phyloP scores from a whole-genome alignment of 2,888 invertebrate genomes.

The Sthenelais limicola region DNA sequence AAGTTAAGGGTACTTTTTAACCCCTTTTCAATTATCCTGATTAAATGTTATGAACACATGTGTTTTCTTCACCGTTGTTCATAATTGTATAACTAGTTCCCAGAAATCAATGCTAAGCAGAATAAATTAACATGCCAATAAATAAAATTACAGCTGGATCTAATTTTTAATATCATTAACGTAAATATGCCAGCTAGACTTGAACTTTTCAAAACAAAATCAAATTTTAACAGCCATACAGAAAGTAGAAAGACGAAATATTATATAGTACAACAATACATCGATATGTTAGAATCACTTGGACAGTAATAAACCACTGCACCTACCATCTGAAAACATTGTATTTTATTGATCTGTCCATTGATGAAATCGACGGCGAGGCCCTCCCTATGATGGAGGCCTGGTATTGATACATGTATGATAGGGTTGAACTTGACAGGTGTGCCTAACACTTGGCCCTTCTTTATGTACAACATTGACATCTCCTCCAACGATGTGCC shows the following conservation, averaged over 20 bases:
- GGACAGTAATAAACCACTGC: not conserved
- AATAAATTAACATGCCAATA: no score
- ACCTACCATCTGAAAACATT: slow-evolving; percentile 49
- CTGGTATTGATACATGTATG: slow-evolving; percentile 55
- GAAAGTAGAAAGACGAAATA: not conserved
- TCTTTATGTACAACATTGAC: slow-evolving; percentile 61
- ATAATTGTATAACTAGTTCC: no score
- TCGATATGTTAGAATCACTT: not conserved
- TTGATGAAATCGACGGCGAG: slow-evolving; percentile 20
- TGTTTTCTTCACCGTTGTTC: no score
- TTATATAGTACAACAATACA: not conserved
- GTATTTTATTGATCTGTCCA: slow-evolving; percentile 39
- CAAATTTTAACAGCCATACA: no score
- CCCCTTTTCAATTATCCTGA: no score
- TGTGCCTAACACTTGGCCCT: slow-evolving; percentile 62
- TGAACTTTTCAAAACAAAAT: no score
- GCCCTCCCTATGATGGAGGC: slow-evolving; percentile 43
- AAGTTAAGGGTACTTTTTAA: no score
- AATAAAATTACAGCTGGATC: no score
- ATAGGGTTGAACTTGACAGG: slow-evolving; percentile 66
- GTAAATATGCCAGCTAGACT: no score
- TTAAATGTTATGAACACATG: no score
- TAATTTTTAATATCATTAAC: no score
- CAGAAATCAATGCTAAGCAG: no score
- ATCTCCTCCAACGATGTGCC: slow-evolving; percentile 60